phyloP scores from a whole-genome alignment of 2,888 invertebrate genomes.

The Apamea sordens region DNA sequence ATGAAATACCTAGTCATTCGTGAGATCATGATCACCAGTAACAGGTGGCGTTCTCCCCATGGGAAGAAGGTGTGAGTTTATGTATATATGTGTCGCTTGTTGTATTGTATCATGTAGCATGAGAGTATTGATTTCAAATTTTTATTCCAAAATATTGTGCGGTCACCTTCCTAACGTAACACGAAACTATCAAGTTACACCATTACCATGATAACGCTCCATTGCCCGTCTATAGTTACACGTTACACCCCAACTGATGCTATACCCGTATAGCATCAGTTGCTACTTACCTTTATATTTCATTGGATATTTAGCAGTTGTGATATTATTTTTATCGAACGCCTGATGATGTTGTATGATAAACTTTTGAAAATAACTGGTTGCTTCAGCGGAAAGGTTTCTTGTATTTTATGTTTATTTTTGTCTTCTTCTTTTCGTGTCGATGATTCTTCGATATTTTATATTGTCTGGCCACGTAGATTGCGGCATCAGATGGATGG shows the following conservation, averaged over 20 bases:
- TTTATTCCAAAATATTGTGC: not conserved
- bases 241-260: too few relatives aligned
- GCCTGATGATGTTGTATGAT: slow-evolving; percentile 4
- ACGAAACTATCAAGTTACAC: slow-evolving; percentile 11
- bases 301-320: slow-evolving; percentile 24
- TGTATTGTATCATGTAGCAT: not conserved
- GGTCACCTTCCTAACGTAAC: slow-evolving; percentile 2
- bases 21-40: too few relatives aligned
- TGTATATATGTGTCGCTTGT: not conserved
- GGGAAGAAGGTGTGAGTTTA: too few relatives aligned
- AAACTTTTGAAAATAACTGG: slow-evolving; percentile 14
- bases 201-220: not conserved
- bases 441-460: too few relatives aligned
- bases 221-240: not conserved
- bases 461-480: too few relatives aligned
- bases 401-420: not conserved
- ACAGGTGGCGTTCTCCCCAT: too few relatives aligned
- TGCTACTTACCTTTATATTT: slow-evolving; percentile 16
- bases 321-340: slow-evolving; percentile 1
- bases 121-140: not conserved
- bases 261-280: not conserved
- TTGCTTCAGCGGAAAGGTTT: not conserved
- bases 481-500: too few relatives aligned
- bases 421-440: too few relatives aligned
- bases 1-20: too few relatives aligned